Evolutionary conservation across 2,888 invertebrate species (phyloP).

Genomic region (Resseliella maxima): DNA sequence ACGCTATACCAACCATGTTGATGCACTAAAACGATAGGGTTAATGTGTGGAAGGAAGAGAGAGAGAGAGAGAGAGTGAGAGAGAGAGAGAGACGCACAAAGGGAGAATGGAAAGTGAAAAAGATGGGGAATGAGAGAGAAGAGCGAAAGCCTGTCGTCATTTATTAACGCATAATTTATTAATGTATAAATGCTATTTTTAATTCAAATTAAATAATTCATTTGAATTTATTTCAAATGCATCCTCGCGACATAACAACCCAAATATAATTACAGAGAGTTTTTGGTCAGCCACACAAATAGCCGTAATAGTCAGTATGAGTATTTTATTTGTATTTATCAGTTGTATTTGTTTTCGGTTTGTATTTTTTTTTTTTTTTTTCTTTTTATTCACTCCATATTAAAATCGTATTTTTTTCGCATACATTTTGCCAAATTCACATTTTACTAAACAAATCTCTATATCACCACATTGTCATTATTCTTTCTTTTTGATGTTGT

Average conservation of each 20-base stretch:
- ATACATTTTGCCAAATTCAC: not conserved
- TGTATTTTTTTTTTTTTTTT: not conserved
- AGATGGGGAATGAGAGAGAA: not conserved
- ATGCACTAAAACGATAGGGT: not conserved
- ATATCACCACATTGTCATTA: not conserved
- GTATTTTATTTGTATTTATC: too few relatives aligned
- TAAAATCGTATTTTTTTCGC: not conserved
- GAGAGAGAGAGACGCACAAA: not conserved
- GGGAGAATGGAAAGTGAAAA: too few relatives aligned
- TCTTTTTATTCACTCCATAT: not conserved
- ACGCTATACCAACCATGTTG: too few relatives aligned
- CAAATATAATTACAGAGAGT: slow-evolving; percentile 29
- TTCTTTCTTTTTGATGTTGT: not conserved
- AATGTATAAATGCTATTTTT: slow-evolving; percentile 35
- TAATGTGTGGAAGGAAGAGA: not conserved
- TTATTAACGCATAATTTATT: slow-evolving; percentile 44
- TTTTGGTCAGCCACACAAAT: slow-evolving; percentile 15
- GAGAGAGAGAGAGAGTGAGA: not conserved
- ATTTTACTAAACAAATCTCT: not conserved
- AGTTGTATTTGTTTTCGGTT: not conserved
- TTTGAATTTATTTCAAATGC: slow-evolving; percentile 34
- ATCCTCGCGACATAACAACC: slow-evolving; percentile 14
- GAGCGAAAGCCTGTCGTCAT: not conserved
- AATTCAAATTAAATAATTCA: slow-evolving; percentile 53
- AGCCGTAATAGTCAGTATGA: slow-evolving; percentile 23